A percentile compares a stretch with the other conserved stretches of the same genome.
Conservation (phyloP, 2,888 invertebrate genomes). For the Dione vanillae region DNA sequence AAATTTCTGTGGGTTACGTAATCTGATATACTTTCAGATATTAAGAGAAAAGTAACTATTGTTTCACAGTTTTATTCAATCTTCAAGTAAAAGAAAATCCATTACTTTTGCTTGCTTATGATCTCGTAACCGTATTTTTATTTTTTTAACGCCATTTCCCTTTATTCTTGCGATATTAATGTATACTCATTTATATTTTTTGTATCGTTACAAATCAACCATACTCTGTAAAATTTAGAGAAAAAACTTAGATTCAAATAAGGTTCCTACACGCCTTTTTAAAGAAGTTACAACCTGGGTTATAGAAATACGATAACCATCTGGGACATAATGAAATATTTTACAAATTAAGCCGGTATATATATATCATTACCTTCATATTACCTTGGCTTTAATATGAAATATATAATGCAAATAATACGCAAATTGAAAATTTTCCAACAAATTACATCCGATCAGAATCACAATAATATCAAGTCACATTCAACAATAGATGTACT, state of each 20-base stretch:
- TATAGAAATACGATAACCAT: no score
- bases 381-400: neutral
- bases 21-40: constrained; percentile 34
- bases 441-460: constrained; percentile 27
- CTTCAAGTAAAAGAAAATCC: neutral
- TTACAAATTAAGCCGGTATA: no score
- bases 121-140: neutral
- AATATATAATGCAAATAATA: neutral
- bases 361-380: neutral
- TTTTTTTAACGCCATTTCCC: neutral
- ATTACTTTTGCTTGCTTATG: neutral
- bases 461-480: constrained; percentile 32
- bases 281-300: no score
- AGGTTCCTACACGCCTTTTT: no score
- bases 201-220: neutral
- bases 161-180: neutral
- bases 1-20: constrained; percentile 26
- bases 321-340: no score
- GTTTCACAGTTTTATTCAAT: constrained; percentile 16
- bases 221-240: no score
- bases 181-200: neutral
- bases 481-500: constrained; percentile 48
- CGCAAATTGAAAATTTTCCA: neutral
- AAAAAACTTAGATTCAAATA: no score
- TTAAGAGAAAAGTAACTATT: constrained; percentile 32